A percentile compares a stretch with the other conserved stretches of the same genome.
Evolutionary conservation across 2,797 vertebrate genomes (phyloP).

Genomic region (Chelonia mydas): DNA sequence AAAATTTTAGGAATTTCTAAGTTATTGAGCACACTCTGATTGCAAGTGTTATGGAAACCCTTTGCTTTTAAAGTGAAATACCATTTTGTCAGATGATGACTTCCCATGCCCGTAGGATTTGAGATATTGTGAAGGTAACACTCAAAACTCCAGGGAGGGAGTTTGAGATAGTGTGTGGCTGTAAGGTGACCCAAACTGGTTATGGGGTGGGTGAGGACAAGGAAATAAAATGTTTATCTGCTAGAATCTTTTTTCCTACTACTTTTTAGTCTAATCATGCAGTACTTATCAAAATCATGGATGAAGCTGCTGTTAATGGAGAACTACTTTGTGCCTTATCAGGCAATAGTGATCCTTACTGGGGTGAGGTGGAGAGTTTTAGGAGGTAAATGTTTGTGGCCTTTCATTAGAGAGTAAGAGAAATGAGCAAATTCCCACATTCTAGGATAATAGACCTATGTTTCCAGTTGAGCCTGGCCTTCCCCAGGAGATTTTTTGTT

Average conservation of each 20-base stretch:
- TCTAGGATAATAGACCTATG: background rate
- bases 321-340: background rate
- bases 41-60: background rate
- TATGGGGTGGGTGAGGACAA: background rate
- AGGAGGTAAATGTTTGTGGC: background rate
- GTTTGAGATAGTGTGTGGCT: background rate
- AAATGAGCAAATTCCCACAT: background rate
- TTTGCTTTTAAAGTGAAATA: background rate
- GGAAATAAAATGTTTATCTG: too few relatives aligned
- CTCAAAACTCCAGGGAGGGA: background rate
- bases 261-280: background rate
- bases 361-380: background rate
- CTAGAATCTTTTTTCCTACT: background rate
- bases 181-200: background rate
- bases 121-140: background rate
- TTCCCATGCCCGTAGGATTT: background rate
- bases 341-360: background rate
- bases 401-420: background rate
- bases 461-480: background rate
- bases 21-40: background rate
- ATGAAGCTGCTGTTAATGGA: background rate
- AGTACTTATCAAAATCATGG: background rate
- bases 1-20: background rate
- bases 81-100: background rate
- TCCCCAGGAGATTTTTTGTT: background rate